Conservation (phyloP, 2,797 vertebrate genomes). For the Gymnothorax reevesii region DNA sequence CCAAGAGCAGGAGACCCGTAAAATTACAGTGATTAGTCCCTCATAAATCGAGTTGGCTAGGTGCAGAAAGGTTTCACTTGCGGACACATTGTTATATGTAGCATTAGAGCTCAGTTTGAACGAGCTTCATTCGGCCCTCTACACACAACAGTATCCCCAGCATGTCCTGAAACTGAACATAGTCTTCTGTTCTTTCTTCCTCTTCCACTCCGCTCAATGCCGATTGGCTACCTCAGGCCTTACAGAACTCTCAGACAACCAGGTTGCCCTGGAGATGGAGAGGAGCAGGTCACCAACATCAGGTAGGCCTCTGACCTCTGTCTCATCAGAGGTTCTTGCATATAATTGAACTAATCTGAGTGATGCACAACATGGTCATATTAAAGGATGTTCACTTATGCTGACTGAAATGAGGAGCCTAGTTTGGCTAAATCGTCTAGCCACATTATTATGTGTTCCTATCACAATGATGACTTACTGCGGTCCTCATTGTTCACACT, state of each 20-base stretch:
- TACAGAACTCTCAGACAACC: conserved; percentile 94
- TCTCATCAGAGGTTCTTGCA: not conserved
- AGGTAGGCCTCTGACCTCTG: conserved; percentile 75
- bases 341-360: not conserved
- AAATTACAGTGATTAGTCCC: not conserved
- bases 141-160: not conserved
- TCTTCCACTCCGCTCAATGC: conserved; percentile 38
- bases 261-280: conserved; percentile 90
- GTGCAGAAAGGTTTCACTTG: not conserved
- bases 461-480: not conserved
- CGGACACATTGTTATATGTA: not conserved
- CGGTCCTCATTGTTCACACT: not conserved
- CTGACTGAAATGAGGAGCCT: not conserved
- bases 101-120: not conserved
- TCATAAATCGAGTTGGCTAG: not conserved
- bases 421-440: not conserved
- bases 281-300: conserved; percentile 97
- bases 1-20: not conserved
- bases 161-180: not conserved
- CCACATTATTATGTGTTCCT: not conserved
- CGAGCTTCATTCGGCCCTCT: not conserved
- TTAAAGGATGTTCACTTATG: not conserved
- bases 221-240: conserved; percentile 77
- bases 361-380: not conserved
- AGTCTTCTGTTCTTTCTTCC: not conserved